A percentile compares a stretch with the other conserved stretches of the same genome.
phyloP scores from a whole-genome alignment of 2,888 invertebrate species.

The Machimus atricapillus region DNA sequence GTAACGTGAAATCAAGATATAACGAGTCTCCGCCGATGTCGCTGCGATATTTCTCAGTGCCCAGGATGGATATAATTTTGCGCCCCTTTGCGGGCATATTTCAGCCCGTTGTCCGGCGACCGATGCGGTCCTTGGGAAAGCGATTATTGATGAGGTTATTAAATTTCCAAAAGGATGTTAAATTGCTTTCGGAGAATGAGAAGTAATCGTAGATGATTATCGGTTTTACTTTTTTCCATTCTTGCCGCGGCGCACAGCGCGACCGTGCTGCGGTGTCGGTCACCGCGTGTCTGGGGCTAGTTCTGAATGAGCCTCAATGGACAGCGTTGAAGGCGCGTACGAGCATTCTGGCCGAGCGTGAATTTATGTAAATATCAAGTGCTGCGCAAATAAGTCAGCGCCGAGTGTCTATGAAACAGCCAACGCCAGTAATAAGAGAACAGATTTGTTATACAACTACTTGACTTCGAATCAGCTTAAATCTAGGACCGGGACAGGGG shows the following conservation, averaged over 20 bases:
- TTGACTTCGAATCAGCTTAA: conserved; percentile 42
- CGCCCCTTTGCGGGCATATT: conserved; percentile 37
- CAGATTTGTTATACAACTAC: conserved; percentile 43
- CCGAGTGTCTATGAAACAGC: conserved; percentile 39
- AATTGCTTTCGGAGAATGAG: conserved; percentile 50
- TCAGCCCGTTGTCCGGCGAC: conserved; percentile 27
- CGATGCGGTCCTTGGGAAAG: conserved; percentile 35
- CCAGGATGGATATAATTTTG: conserved; percentile 33
- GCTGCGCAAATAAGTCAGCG: conserved; percentile 42
- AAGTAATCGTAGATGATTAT: conserved; percentile 50
- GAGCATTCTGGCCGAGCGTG: conserved; percentile 4
- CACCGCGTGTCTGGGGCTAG: background rate
- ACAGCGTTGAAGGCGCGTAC: conserved; percentile 37
- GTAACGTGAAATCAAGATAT: conserved; percentile 40
- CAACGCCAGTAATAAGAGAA: conserved; percentile 39
- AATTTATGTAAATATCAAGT: conserved; percentile 44
- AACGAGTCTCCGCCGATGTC: conserved; percentile 26
- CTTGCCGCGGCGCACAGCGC: conserved; percentile 25
- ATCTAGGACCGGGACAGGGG: conserved; percentile 34
- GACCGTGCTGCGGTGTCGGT: background rate
- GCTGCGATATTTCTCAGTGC: conserved; percentile 19
- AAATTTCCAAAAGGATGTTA: conserved; percentile 52
- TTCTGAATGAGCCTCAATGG: conserved; percentile 32
- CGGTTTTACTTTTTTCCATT: conserved; percentile 47
- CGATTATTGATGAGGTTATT: conserved; percentile 52